Evolutionary conservation across 2,888 invertebrate genomes (phyloP).

Genomic region (Reticulitermes lucifugus): DNA sequence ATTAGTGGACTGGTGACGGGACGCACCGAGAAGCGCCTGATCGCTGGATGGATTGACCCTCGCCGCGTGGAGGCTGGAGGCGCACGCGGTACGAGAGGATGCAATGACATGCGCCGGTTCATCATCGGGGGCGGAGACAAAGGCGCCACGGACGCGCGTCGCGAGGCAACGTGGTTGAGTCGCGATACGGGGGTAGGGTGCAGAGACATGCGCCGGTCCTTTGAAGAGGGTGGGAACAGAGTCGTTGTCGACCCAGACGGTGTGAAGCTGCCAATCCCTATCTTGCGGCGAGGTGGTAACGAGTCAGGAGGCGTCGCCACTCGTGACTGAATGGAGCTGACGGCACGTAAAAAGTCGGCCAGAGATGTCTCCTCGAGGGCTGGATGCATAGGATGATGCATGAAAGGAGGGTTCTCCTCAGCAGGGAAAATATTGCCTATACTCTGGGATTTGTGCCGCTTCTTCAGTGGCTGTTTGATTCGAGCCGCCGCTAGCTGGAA

Average conservation of each 20-base stretch:
- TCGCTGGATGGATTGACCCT: neutral
- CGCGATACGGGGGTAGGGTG: neutral
- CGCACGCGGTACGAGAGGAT: neutral
- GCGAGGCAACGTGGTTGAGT: neutral
- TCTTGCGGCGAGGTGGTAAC: constrained; percentile 64
- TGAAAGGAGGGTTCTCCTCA: neutral
- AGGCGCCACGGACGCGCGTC: neutral
- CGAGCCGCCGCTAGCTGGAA: constrained; percentile 37
- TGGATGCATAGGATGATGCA: constrained; percentile 17
- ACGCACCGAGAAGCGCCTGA: constrained; percentile 6
- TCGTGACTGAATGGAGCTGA: constrained; percentile 75
- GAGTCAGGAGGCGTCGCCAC: constrained; percentile 57
- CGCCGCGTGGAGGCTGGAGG: neutral
- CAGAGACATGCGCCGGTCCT: neutral
- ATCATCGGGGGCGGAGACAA: neutral
- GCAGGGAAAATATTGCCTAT: constrained; percentile 29
- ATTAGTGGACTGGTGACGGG: neutral
- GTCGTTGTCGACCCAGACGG: constrained; percentile 65
- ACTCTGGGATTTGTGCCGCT: constrained; percentile 45
- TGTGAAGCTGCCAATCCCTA: constrained; percentile 67
- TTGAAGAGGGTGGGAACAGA: constrained; percentile 61
- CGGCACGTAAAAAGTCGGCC: constrained; percentile 82
- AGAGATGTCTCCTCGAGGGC: constrained; percentile 84
- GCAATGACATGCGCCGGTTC: neutral
- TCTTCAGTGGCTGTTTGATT: constrained; percentile 39